Base-by-base conservation (phyloP, 2,888 invertebrate genomes). In the Brachyopa scutellaris region DNA sequence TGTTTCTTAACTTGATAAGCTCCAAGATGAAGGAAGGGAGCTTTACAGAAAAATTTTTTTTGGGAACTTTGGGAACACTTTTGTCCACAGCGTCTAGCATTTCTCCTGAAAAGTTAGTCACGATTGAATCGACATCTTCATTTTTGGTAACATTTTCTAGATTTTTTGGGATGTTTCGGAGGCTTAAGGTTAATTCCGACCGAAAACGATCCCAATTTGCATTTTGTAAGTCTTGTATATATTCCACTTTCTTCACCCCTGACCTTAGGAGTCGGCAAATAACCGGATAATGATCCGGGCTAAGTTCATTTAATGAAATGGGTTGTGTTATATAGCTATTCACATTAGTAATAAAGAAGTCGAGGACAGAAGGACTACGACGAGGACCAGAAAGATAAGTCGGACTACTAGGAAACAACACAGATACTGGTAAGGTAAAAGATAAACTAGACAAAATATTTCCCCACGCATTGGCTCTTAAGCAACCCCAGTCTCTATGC, bases 321-420 rank as follows among this genome's bases (percentile, higher is more conserved):
- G n/a, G n/a, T n/a, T n/a, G n/a, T n/a, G n/a, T n/a, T n/a, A n/a
- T n/a, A n/a, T n/a, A n/a, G n/a, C n/a, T n/a, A n/a, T n/a, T n/a
- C n/a, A n/a, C n/a, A n/a, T n/a, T n/a, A n/a, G n/a, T n/a, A n/a
- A n/a, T n/a, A n/a, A n/a, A n/a, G n/a, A n/a, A n/a, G n/a, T n/a
- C n/a, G n/a, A n/a, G n/a, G n/a, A n/a, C n/a, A n/a, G n/a, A n/a
- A n/a, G n/a, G n/a, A n/a, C n/a, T n/a, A n/a, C n/a, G n/a, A n/a
- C n/a, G n/a, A n/a, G n/a, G n/a, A n/a, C n/a, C n/a, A n/a, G n/a
- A n/a, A n/a, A n/a, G n/a, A n/a, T n/a, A n/a, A n/a, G n/a, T n/a
- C n/a, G n/a, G n/a, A n/a, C n/a, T n/a, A n/a, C n/a, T n/a, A n/a
- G 66, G 53, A 33, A 15, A 59, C 29, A 61, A 8, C 9, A 49